phyloP scores from a whole-genome alignment of 2,797 vertebrate genomes.

The Vireo griseus region DNA sequence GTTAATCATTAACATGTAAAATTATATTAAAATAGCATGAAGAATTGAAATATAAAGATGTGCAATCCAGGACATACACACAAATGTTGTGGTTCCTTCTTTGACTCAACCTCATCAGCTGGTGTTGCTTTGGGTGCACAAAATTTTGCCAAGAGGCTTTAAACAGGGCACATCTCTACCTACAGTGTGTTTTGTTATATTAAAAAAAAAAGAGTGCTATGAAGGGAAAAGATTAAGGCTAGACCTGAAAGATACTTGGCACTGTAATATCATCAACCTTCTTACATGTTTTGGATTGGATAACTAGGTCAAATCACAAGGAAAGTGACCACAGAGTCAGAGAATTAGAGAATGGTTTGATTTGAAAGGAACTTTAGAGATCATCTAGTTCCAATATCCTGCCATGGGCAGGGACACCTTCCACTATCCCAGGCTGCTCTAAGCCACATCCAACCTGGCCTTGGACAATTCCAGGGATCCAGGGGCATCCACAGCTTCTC shows the following conservation, averaged over 20 bases:
- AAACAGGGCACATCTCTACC: not conserved
- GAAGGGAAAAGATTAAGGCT: not conserved
- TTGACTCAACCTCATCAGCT: not conserved
- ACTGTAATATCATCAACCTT: not conserved
- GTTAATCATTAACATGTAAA: not conserved
- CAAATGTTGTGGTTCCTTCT: not conserved
- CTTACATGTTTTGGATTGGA: not conserved
- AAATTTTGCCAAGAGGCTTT: not conserved
- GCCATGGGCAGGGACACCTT: not conserved
- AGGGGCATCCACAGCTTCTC: not conserved
- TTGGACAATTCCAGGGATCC: not conserved
- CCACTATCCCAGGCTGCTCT: not conserved
- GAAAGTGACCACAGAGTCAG: not conserved
- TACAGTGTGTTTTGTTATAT: not conserved
- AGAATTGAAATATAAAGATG: not conserved
- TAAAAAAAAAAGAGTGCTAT: not conserved
- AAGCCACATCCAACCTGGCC: fast-evolving
- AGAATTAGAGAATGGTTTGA: not conserved
- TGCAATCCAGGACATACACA: not conserved
- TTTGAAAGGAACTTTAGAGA: not conserved
- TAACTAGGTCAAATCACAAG: not conserved
- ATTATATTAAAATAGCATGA: not conserved
- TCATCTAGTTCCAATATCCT: not conserved
- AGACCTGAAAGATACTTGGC: not conserved
- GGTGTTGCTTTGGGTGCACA: fast-evolving